phyloP scores from a whole-genome alignment of 2,888 invertebrate genomes.

The Lamellibrachia satsuma region DNA sequence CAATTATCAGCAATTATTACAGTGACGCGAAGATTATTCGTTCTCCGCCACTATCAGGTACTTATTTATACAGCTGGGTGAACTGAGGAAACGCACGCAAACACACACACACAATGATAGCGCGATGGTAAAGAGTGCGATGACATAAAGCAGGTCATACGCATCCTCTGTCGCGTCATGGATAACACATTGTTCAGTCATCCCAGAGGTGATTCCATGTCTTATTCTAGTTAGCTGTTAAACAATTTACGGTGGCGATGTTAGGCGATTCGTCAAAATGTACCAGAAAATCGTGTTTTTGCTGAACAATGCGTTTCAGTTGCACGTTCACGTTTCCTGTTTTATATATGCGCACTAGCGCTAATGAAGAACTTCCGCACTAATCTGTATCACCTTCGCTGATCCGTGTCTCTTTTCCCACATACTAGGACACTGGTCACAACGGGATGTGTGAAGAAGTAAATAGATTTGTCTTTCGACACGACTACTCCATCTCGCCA shows the following conservation, averaged over 20 bases:
- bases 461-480: not conserved
- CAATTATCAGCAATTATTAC: too few relatives aligned
- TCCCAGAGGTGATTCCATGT: not conserved
- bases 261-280: not conserved
- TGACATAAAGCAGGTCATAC: not conserved
- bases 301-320: not conserved
- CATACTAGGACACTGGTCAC: not conserved
- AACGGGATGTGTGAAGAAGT: not conserved
- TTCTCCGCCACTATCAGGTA: not conserved
- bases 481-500: not conserved
- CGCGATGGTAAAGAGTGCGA: not conserved
- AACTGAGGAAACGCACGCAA: not conserved
- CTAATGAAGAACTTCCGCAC: not conserved
- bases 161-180: not conserved
- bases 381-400: not conserved
- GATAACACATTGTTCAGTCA: not conserved
- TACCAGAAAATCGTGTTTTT: not conserved
- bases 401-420: not conserved
- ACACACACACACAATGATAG: not conserved
- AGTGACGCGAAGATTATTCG: too few relatives aligned
- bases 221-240: not conserved
- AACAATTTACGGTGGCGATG: not conserved
- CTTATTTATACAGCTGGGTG: not conserved
- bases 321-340: not conserved
- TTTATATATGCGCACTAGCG: not conserved